Base-by-base conservation (phyloP, 2,113 vertebrate genomes). In the Cyanocitta stelleri region DNA sequence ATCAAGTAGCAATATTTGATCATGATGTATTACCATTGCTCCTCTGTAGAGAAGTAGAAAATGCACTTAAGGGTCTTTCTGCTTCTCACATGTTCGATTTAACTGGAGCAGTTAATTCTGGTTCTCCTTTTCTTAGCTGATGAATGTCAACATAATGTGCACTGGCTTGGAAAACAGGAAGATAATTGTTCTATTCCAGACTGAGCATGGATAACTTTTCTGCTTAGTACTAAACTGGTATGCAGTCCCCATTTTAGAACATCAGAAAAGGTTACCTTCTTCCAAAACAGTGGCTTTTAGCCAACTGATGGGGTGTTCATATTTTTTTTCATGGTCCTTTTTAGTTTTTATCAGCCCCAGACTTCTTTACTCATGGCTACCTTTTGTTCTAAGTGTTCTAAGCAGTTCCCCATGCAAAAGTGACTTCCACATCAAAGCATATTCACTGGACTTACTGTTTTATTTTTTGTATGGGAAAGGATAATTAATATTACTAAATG, bases 31-130 rank as follows among this genome's bases (percentile, higher is more conserved):
- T 51, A n/a, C 32, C 13, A 11, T 43, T 93, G 52, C 71, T 87
- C 26, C 51, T 79, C 33, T 79, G 8, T 74, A 14, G 56, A 71
- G 51, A 59, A 67, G 67, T 33, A 66, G 83, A 86, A 95, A 93
- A 90, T 71, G 48, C 48, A 92, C 64, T 92, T 84, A 16, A 71
- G 75, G 44, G 56, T 88, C 72, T 91, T 89, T 51, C 75, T 93
- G 39, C 35, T 83, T 87, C 82, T 90, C 82, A 56, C 48, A 18
- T 90, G 82, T 96, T 93, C 7, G 11, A 84, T 97, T 94, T 94
- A 93, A 92, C 79, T 96, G 89, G 85, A 77, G 72, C 92, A 77
- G 86, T 96, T 94, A 93, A 94, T 96, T 95, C 72, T 94, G 55
- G n/a, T 90, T 73, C 73, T 93, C 48, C 61, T 94, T 94, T 80